A percentile compares a stretch with the other conserved stretches of the same genome.
These are phyloP conservation scores for Sericinus montela DNA, from an alignment of 2,888 invertebrate genomes.

Conservation along the genomic window DNA sequence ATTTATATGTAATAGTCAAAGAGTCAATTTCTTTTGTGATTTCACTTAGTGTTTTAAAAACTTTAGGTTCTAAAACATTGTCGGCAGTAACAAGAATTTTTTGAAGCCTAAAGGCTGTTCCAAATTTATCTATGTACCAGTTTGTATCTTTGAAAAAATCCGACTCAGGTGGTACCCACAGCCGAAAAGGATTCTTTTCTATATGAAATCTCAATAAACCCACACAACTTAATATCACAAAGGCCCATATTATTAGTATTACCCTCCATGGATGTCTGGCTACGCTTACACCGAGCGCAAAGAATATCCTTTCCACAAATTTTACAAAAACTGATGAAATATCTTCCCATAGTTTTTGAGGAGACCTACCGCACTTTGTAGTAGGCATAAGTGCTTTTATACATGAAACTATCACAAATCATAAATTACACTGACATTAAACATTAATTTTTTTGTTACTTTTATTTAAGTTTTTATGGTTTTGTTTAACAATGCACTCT, in stretches of 20 bases:
- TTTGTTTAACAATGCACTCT: no score
- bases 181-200: conserved; percentile 86
- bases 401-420: not conserved
- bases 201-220: conserved; percentile 83
- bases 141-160: conserved; percentile 84
- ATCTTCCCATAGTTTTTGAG: conserved; percentile 65
- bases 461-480: no score
- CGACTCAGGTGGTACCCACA: conserved; percentile 88
- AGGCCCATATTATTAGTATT: conserved; percentile 74
- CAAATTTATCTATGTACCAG: conserved; percentile 84
- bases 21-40: conserved; percentile 72
- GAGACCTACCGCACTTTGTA: conserved; percentile 46
- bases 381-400: conserved; percentile 43
- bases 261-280: conserved; percentile 81
- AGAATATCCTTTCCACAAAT: conserved; percentile 65
- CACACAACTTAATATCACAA: conserved; percentile 78
- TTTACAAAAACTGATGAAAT: conserved; percentile 61
- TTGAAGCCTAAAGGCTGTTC: conserved; percentile 81
- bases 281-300: conserved; percentile 80
- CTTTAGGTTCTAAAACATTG: conserved; percentile 82
- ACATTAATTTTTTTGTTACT: no score
- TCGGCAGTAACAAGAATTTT: conserved; percentile 81
- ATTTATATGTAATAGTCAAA: conserved; percentile 44
- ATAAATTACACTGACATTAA: not conserved
- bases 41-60: conserved; percentile 73